These are phyloP conservation scores for Scomber colias DNA, from an alignment of 2,113 vertebrate genomes.

Conservation along the genomic window DNA sequence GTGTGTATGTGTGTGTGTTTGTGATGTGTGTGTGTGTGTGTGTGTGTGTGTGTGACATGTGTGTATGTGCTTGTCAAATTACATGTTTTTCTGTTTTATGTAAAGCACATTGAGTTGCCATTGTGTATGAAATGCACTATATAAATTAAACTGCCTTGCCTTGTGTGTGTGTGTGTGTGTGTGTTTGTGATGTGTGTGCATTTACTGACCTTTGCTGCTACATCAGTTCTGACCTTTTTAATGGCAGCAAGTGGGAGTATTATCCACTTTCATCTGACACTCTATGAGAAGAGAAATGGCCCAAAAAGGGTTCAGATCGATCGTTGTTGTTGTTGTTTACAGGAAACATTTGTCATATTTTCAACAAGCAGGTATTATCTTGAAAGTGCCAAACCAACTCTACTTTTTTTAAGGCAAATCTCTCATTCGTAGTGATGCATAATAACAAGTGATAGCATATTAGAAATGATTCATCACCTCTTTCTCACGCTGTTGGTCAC, in stretches of 20 bases:
- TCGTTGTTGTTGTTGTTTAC: slow-evolving; percentile 12
- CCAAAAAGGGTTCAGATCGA: slow-evolving; percentile 22
- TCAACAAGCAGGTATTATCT: too few relatives aligned
- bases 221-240: slow-evolving; percentile 40
- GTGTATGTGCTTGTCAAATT: too few relatives aligned
- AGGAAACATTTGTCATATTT: slow-evolving; percentile 4
- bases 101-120: too few relatives aligned
- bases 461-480: too few relatives aligned
- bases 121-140: too few relatives aligned
- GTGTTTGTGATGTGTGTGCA: neutral
- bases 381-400: too few relatives aligned
- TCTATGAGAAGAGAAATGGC: neutral
- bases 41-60: neutral
- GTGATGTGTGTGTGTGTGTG: neutral
- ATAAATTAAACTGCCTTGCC: too few relatives aligned
- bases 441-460: too few relatives aligned
- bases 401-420: too few relatives aligned
- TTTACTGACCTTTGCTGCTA: slow-evolving; percentile 50
- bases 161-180: neutral
- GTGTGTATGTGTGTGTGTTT: neutral
- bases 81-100: too few relatives aligned
- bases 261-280: slow-evolving; percentile 15
- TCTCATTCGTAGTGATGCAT: too few relatives aligned
- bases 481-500: too few relatives aligned
- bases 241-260: neutral